A percentile compares a stretch with the other conserved stretches of the same genome.
Evolutionary conservation across 1,140 invertebrate species (phyloP).

Genomic region (Helicoverpa armigera): DNA sequence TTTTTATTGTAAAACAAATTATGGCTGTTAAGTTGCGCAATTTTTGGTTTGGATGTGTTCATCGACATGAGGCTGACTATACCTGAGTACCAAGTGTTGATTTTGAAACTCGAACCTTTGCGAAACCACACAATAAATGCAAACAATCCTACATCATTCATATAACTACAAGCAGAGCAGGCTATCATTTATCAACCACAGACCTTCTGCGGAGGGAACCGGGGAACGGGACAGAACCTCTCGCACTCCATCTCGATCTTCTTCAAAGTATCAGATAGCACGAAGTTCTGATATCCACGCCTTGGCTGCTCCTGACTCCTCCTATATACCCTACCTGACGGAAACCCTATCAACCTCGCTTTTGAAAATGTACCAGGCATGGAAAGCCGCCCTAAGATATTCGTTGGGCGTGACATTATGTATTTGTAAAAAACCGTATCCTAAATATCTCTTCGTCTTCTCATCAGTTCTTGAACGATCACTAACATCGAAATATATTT

Average conservation of each 20-base stretch:
- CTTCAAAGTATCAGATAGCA: slow-evolving; percentile 67
- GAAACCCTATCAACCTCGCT: too few relatives aligned
- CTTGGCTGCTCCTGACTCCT: slow-evolving; percentile 30
- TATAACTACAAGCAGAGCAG: not conserved
- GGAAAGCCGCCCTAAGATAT: not conserved
- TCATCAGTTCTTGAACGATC: not conserved
- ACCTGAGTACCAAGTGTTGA: too few relatives aligned
- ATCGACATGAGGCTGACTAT: too few relatives aligned
- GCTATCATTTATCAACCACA: slow-evolving; percentile 40
- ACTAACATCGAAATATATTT: not conserved
- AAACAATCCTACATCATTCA: too few relatives aligned
- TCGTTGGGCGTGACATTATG: not conserved
- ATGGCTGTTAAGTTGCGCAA: too few relatives aligned
- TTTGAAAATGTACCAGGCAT: not conserved
- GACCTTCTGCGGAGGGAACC: slow-evolving; percentile 73
- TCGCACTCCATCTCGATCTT: slow-evolving; percentile 72
- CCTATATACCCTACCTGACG: not conserved
- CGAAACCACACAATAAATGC: slow-evolving; percentile 4
- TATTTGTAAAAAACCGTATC: not conserved
- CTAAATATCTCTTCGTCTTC: not conserved
- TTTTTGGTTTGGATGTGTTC: too few relatives aligned
- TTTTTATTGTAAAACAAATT: too few relatives aligned
- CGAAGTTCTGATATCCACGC: slow-evolving; percentile 66
- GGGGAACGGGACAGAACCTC: slow-evolving; percentile 66
- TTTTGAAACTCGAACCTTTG: not conserved